phyloP scores from a whole-genome alignment of 2,888 invertebrate genomes.

The Pyralis farinalis region DNA sequence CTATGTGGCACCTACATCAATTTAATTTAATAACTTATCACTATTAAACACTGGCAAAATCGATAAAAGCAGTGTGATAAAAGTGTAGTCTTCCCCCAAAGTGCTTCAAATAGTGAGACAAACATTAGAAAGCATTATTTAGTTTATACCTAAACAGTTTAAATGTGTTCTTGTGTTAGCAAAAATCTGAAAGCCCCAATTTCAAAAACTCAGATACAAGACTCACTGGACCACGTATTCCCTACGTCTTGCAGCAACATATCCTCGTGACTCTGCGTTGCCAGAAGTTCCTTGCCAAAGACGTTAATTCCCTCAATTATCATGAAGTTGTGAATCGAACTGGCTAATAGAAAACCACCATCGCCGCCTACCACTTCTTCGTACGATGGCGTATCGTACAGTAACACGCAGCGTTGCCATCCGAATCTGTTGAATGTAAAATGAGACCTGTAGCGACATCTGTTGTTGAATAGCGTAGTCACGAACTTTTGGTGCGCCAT shows the following conservation, averaged over 20 bases:
- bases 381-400: conserved; percentile 89
- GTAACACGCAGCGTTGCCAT: conserved; percentile 86
- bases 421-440: conserved; percentile 76
- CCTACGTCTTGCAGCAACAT: conserved; percentile 73
- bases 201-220: conserved; percentile 4
- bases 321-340: conserved; percentile 84
- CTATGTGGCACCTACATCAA: too few species aligned
- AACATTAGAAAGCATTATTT: too few species aligned
- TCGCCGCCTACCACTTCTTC: conserved; percentile 83
- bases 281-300: conserved; percentile 55
- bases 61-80: too few species aligned
- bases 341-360: conserved; percentile 89
- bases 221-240: conserved; percentile 80
- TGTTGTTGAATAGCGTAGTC: conserved; percentile 27
- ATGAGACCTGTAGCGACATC: conserved; percentile 35
- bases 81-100: too few species aligned
- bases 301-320: conserved; percentile 45
- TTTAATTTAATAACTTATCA: too few species aligned
- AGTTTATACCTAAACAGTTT: too few species aligned
- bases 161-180: too few species aligned
- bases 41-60: too few species aligned
- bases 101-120: too few species aligned
- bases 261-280: conserved; percentile 64
- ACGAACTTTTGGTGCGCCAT: neutral
- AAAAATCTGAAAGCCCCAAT: too few species aligned